phyloP scores from a whole-genome alignment of 2,888 invertebrate species.

The Neoscelio sp. region DNA sequence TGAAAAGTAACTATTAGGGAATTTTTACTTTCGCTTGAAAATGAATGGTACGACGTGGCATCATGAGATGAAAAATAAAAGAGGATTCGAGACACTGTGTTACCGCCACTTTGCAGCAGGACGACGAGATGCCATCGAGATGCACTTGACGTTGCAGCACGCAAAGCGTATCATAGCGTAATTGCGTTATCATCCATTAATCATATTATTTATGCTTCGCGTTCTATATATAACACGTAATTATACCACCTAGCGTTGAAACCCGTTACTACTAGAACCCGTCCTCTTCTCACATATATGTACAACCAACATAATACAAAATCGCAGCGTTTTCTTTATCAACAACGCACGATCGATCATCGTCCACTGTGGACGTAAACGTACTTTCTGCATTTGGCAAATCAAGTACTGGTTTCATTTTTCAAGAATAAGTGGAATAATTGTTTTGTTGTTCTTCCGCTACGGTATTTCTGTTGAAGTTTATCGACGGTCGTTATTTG shows the following conservation, averaged over 20 bases:
- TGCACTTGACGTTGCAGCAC: slow-evolving; percentile 59
- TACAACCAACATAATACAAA: slow-evolving; percentile 23
- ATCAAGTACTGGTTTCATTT: slow-evolving; percentile 19
- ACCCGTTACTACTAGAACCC: slow-evolving; percentile 63
- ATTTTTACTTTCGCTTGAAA: slow-evolving; percentile 47
- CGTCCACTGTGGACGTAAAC: neutral
- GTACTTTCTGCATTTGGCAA: slow-evolving; percentile 39
- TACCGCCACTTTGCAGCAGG: slow-evolving; percentile 34
- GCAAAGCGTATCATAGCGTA: slow-evolving; percentile 73
- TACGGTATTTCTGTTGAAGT: slow-evolving; percentile 19
- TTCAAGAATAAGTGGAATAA: slow-evolving; percentile 4
- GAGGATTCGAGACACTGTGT: slow-evolving; percentile 31
- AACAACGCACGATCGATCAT: slow-evolving; percentile 47
- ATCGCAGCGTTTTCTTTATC: slow-evolving; percentile 42
- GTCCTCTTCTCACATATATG: slow-evolving; percentile 31
- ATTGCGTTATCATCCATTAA: slow-evolving; percentile 78
- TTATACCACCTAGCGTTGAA: slow-evolving; percentile 69
- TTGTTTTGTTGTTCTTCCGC: slow-evolving; percentile 3
- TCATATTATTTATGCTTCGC: slow-evolving; percentile 74
- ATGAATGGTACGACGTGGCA: slow-evolving; percentile 47
- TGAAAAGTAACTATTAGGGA: slow-evolving; percentile 31
- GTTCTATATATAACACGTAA: slow-evolving; percentile 71
- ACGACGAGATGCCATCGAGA: slow-evolving; percentile 47
- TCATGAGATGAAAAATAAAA: slow-evolving; percentile 39
- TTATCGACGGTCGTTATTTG: slow-evolving; percentile 1